Conservation (phyloP, 2,888 invertebrate genomes). For the Cordilura impudica region DNA sequence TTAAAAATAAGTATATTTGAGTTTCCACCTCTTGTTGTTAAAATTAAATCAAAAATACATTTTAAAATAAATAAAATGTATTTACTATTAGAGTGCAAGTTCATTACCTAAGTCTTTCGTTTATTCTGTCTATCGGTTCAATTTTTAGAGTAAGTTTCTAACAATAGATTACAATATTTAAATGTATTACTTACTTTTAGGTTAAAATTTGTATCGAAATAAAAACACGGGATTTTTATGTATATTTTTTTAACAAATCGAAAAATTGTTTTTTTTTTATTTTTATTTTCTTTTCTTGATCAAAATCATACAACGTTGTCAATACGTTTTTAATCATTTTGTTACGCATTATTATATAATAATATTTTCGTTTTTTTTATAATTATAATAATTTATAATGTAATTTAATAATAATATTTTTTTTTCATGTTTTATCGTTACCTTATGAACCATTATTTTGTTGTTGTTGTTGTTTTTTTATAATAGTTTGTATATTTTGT, state of each 20-base stretch:
- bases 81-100: too few species aligned
- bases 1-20: too few species aligned
- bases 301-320: conserved; percentile 78
- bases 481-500: conserved; percentile 61
- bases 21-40: too few species aligned
- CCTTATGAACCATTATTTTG: conserved; percentile 61
- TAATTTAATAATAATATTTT: conserved; percentile 64
- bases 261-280: conserved; percentile 69
- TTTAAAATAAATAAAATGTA: too few species aligned
- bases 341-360: conserved; percentile 65
- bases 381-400: conserved; percentile 65
- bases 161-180: neutral
- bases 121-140: neutral
- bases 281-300: conserved; percentile 74
- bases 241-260: conserved; percentile 72
- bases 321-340: conserved; percentile 71
- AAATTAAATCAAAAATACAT: too few species aligned
- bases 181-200: conserved; percentile 15
- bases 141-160: neutral
- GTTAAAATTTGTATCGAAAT: neutral
- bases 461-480: conserved; percentile 50
- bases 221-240: conserved; percentile 61
- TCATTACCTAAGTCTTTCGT: neutral
- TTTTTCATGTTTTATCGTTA: conserved; percentile 59
- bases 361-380: conserved; percentile 59